Conservation (phyloP, 2,888 invertebrate genomes). For the Zelleria hepariella region DNA sequence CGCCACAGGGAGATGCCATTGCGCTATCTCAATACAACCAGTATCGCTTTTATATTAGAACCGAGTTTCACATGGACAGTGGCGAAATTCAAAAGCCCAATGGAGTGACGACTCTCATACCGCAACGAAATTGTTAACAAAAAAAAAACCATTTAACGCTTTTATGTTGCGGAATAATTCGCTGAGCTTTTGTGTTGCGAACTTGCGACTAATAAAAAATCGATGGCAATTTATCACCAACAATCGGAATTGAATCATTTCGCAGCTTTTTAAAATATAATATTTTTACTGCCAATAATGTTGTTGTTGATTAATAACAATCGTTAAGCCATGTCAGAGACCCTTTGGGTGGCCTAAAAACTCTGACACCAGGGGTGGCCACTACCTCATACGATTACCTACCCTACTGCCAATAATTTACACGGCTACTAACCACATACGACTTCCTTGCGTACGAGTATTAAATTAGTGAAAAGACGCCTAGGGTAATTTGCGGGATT, state of each 20-base stretch:
- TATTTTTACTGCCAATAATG: not conserved
- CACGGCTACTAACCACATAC: too few relatives aligned
- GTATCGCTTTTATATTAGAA: slow-evolving; percentile 51
- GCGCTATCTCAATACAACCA: slow-evolving; percentile 13
- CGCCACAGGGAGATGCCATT: not conserved
- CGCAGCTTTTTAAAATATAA: not conserved
- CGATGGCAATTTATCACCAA: not conserved
- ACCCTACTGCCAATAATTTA: too few relatives aligned
- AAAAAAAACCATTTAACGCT: not conserved
- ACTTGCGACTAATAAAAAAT: not conserved
- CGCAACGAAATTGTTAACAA: not conserved
- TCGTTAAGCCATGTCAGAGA: too few relatives aligned
- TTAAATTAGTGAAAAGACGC: not conserved
- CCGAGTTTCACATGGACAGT: slow-evolving; percentile 8
- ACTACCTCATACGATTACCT: too few relatives aligned
- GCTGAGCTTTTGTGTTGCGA: not conserved
- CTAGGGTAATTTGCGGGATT: not conserved
- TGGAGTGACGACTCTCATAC: not conserved
- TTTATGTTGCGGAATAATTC: not conserved
- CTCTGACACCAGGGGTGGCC: too few relatives aligned
- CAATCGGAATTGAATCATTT: not conserved
- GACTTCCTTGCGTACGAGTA: too few relatives aligned
- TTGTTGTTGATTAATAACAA: too few relatives aligned
- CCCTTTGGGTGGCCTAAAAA: too few relatives aligned
- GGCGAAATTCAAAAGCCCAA: not conserved